Evolutionary conservation across 1,140 invertebrate genomes (phyloP).

Genomic region (Eueides isabella): DNA sequence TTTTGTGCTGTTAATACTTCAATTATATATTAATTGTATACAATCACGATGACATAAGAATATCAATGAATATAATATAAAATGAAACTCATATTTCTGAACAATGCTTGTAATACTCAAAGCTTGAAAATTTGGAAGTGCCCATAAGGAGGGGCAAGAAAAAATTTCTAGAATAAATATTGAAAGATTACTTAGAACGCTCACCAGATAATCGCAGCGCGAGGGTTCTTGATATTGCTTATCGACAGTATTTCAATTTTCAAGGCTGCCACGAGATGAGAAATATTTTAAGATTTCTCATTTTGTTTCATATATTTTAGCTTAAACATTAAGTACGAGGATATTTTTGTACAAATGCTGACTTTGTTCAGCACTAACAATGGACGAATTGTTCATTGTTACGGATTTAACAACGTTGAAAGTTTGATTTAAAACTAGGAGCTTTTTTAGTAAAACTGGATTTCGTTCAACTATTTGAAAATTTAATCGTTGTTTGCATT

Average conservation of each 20-base stretch:
- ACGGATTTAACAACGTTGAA: constrained; percentile 9
- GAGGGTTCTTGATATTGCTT: constrained; percentile 25
- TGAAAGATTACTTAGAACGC: constrained; percentile 21
- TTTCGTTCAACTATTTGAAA: neutral
- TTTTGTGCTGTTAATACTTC: neutral
- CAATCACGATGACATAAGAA: neutral
- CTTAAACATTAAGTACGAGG: neutral
- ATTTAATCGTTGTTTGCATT: neutral
- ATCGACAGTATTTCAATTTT: constrained; percentile 22
- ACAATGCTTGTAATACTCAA: constrained; percentile 8
- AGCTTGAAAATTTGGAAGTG: neutral
- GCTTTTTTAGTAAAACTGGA: neutral
- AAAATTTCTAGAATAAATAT: constrained; percentile 6
- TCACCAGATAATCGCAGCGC: constrained; percentile 12
- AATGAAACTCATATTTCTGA: neutral
- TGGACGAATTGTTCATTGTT: constrained; percentile 15
- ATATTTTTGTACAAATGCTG: constrained; percentile 16
- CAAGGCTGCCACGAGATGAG: constrained; percentile 19
- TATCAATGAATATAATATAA: neutral
- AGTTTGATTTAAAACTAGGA: constrained; percentile 13
- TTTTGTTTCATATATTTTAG: constrained; percentile 2
- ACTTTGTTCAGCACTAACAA: constrained; percentile 9
- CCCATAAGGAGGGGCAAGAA: neutral
- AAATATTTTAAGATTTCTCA: constrained; percentile 6
- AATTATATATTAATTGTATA: neutral